Base-by-base conservation (phyloP, 2,797 vertebrate species). In the Nyctibius grandis region DNA sequence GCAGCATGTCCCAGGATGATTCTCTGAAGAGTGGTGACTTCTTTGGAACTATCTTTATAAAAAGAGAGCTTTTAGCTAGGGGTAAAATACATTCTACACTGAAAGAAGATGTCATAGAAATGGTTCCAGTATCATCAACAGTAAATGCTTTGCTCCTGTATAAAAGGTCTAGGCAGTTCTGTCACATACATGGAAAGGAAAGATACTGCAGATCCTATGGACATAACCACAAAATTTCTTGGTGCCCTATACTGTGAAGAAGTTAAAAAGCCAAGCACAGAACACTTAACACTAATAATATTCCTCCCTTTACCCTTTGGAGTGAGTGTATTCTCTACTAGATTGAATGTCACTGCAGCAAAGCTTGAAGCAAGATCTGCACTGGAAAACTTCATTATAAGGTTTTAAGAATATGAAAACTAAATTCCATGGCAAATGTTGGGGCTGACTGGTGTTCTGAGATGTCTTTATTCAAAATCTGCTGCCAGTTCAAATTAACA, bases 161-260 rank as follows among this genome's bases (percentile, higher is more conserved):
- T 63, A 86, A 95, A 92, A 96, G 21, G 21, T 74, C 11, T 25
- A 29, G 74, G 38, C 45, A 92, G 53, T 95, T 90, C 92, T 97
- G 45, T 50, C 40, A 92, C 31, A 67, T 21, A 40, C 65, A 47
- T 17, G 22, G 79, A 72, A 87, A 89, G 80, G 53, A 56, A 60
- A 34, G 72, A 86, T 74, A 68, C 34, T 89, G 17, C 23, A 85
- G 82, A 48, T 26, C 36, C 31, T 44, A 0, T 12, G 31, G 57
- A 12, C 10, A 3, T 7, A 70, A 76, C 7, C 13, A 9, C 23
- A 44, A 10, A 0, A 1, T 63, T 60, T 77, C 21, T 48, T 21
- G 44, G 47, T 36, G 34, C 75, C 15, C 28, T 53, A 7, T 45
- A 18, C 36, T 29, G 6, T 42, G 57, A 68, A 59, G 69, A 83